Percentiles rank a stretch among this genome's conserved stretches.
These are phyloP conservation scores for Porites rus DNA, from an alignment of 92 coral and sea anemone species.

Conservation along the genomic window DNA sequence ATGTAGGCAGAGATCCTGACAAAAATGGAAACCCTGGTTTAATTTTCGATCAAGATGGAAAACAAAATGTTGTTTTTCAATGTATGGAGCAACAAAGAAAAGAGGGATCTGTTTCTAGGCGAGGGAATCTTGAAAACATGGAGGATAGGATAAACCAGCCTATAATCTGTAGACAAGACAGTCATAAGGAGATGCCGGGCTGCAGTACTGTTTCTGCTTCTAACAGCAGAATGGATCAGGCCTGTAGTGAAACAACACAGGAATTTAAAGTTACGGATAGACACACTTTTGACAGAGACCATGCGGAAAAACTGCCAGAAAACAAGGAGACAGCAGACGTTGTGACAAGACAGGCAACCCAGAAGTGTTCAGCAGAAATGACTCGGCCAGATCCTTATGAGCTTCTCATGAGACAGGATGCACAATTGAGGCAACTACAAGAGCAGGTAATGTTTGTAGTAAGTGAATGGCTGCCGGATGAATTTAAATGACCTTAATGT, in stretches of 20 bases:
- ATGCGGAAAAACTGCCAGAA: neutral
- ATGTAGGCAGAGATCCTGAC: neutral
- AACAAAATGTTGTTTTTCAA: neutral
- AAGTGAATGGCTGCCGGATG: too few species aligned
- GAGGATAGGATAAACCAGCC: neutral
- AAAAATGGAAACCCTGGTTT: neutral
- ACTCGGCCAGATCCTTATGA: slow-evolving; percentile 67
- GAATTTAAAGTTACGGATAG: neutral
- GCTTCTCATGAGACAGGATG: slow-evolving; percentile 70
- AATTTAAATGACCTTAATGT: too few species aligned
- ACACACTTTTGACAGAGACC: neutral
- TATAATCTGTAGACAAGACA: neutral
- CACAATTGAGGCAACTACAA: slow-evolving; percentile 74
- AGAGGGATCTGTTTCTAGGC: neutral
- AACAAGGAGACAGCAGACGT: neutral
- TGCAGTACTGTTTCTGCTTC: neutral
- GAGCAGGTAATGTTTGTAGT: slow-evolving; percentile 61
- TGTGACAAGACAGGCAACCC: neutral
- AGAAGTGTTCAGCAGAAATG: neutral
- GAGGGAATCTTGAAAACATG: neutral
- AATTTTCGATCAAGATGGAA: neutral
- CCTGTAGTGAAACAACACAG: neutral
- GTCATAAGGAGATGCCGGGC: neutral
- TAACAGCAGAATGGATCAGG: neutral
- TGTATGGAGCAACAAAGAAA: neutral